Conservation (phyloP, 2,113 vertebrate species). For the Prochilodus magdalenae region DNA sequence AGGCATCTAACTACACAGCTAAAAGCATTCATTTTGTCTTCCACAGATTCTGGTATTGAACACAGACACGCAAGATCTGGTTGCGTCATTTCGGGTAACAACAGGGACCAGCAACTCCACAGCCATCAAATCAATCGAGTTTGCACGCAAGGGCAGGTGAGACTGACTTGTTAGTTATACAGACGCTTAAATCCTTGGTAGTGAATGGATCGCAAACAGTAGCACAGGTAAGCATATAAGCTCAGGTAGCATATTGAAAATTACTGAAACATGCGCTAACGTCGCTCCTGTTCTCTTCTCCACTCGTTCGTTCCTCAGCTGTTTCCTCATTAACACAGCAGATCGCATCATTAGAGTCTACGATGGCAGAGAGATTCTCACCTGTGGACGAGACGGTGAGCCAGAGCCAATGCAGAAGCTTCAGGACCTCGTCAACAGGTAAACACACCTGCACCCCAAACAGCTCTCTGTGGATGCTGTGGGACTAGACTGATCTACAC, state of each 20-base stretch:
- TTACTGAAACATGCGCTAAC: not conserved
- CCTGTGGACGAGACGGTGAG: conserved; percentile 93
- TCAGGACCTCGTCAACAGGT: conserved; percentile 98
- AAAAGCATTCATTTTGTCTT: not conserved
- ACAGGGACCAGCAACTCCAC: conserved; percentile 99
- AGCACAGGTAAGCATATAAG: no score
- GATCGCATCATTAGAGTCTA: conserved; percentile 97
- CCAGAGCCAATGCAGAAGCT: conserved; percentile 98
- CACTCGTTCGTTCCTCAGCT: conserved; percentile 72
- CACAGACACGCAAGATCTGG: conserved; percentile 94
- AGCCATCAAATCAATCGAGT: conserved; percentile 98
- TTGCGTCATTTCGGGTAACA: conserved; percentile 97
- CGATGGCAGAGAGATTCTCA: conserved; percentile 96
- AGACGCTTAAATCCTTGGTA: no score
- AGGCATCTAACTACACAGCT: no score
- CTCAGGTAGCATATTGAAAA: not conserved
- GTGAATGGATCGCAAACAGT: no score
- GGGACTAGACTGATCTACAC: no score
- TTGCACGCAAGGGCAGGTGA: conserved; percentile 98
- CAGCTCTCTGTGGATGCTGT: no score
- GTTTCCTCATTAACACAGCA: conserved; percentile 98
- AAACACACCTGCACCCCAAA: not conserved
- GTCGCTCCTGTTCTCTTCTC: not conserved
- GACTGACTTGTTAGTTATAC: not conserved
- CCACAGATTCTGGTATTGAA: conserved; percentile 93